Evolutionary conservation across 1,140 invertebrate genomes (phyloP).

Genomic region (Oscheius sp.): DNA sequence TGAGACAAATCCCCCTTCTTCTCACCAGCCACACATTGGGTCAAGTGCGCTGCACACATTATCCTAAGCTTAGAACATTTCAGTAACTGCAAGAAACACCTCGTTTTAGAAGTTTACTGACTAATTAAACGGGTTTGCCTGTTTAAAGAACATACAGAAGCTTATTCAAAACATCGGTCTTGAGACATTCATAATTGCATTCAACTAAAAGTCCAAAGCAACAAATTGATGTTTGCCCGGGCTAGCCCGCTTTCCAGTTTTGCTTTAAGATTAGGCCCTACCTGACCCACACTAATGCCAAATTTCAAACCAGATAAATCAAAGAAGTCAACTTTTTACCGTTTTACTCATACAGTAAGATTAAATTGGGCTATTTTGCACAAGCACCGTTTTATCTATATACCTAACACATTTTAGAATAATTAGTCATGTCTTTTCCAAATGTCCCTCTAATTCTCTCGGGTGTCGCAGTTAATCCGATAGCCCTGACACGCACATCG

Average conservation of each 20-base stretch:
- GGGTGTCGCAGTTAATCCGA: too few relatives aligned
- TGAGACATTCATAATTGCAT: too few relatives aligned
- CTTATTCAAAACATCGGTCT: not conserved
- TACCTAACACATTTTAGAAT: not conserved
- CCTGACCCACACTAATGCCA: too few relatives aligned
- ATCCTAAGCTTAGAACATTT: not conserved
- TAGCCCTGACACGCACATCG: too few relatives aligned
- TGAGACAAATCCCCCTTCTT: slow-evolving; percentile 9
- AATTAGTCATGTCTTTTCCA: not conserved
- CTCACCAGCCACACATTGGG: not conserved
- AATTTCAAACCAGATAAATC: too few relatives aligned
- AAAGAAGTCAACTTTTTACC: too few relatives aligned
- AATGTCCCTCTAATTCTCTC: too few relatives aligned
- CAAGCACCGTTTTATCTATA: not conserved
- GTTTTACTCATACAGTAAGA: not conserved
- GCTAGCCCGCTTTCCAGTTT: too few relatives aligned
- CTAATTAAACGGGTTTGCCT: not conserved
- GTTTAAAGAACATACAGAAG: not conserved
- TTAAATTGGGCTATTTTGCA: not conserved
- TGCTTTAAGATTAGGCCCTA: too few relatives aligned
- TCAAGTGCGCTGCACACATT: not conserved
- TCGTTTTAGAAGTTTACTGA: not conserved
- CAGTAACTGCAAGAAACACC: not conserved
- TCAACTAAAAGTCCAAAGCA: too few relatives aligned
- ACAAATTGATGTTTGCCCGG: too few relatives aligned